Base-by-base conservation (phyloP, 2,113 vertebrate genomes). In the Boleophthalmus pectinirostris region DNA sequence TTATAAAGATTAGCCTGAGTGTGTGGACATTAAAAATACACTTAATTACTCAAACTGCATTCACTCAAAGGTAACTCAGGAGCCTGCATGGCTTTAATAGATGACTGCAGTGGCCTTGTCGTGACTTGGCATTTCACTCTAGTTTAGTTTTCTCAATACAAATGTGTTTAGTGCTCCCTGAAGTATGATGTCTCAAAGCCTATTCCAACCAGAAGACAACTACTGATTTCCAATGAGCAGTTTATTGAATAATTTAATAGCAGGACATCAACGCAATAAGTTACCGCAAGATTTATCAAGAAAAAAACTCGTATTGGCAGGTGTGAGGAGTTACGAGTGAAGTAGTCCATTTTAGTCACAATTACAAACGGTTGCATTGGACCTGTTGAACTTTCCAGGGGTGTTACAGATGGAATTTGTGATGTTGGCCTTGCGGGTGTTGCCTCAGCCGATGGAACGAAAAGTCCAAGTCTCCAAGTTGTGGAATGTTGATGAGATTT, bases 391-490 rank as follows among this genome's bases (percentile, higher is more conserved):
- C 29, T 68, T 84, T 69, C 53, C 49, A 74, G 70, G 15, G 13
- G 51, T 2, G 46, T 51, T 70, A 54, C 72, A 56, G 67, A 78
- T 85, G 86, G 86, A 88, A 88, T 85, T 61, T 70, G 0, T 78
- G 69, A 76, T 66, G 73, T 16, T 25, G 65, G 51, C 70, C 56
- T 63, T 24, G 25, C 51, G 72, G 75, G 68, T 71, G 71, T 73
- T 78, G 77, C 83, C 70, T 51, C 69, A 53, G 53, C 53, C 0
- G 46, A 79, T 68, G 35, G 43, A 38, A 70, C 51, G 69, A 82
- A 82, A 46, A 69, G 33, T 66, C 74, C 61, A 83, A 84, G 66
- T 43, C 0, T 1, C 56, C 57, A 6, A 64, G 72, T 51, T 25
- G 46, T 70, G 46, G 67, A 79, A 74, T 71, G 69, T 68, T 0